Conservation (phyloP, 1,140 invertebrate genomes). For the honey bee (Apis mellifera) region Amel_HAv3.1 CM009937.2:2743001-2743500, state of each 20-base stretch:
- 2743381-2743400: conserved; percentile 60
- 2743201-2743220: conserved; percentile 65
- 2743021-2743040: conserved; percentile 32
- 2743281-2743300: conserved; percentile 61
- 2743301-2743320: conserved; percentile 38
- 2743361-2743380: conserved; percentile 63
- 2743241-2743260: conserved; percentile 76
- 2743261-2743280: conserved; percentile 79
- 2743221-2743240: conserved; percentile 56
- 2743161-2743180: conserved; percentile 68
- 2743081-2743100: conserved; percentile 49
- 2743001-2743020: not conserved
- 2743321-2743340: conserved; percentile 72
- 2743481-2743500: too few relatives aligned
- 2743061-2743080: conserved; percentile 53
- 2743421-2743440: conserved; percentile 25
- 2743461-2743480: too few relatives aligned
- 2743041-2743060: conserved; percentile 14
- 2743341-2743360: conserved; percentile 63
- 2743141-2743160: conserved; percentile 64
- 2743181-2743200: conserved; percentile 64
- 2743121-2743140: conserved; percentile 33
- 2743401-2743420: conserved; percentile 48
- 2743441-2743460: too few relatives aligned
- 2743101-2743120: conserved; percentile 8